Percentiles rank a stretch among this genome's conserved stretches.
phyloP scores from a whole-genome alignment of 2,797 vertebrate genomes.

The Scleropages formosus region DNA sequence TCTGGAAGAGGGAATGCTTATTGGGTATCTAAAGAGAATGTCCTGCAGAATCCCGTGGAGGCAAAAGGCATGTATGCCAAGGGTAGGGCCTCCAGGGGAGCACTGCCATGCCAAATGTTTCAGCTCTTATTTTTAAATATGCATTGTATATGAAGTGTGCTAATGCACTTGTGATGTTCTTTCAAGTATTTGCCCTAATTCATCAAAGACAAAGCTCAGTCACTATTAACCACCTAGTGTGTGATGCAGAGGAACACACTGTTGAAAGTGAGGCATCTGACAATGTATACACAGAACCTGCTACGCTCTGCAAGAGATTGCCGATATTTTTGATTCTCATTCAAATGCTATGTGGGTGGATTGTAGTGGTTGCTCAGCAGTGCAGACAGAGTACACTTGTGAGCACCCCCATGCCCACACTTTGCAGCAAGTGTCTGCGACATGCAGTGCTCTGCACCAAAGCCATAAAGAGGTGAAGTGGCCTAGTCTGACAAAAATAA shows the following conservation, averaged over 20 bases:
- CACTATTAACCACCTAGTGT: background rate
- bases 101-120: background rate
- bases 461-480: background rate
- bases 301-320: background rate
- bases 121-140: constrained; percentile 10
- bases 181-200: background rate
- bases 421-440: constrained; percentile 13
- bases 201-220: background rate
- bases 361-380: background rate
- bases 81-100: background rate
- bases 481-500: background rate
- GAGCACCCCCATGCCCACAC: background rate
- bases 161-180: background rate
- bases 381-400: background rate
- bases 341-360: background rate
- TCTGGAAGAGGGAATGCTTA: constrained; percentile 2
- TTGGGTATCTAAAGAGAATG: background rate
- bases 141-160: background rate
- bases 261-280: background rate
- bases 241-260: background rate
- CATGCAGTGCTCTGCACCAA: background rate
- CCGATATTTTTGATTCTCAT: background rate
- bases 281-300: background rate
- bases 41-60: background rate
- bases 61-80: background rate